phyloP scores from a whole-genome alignment of 2,888 invertebrate species.

The Gibbula magus region DNA sequence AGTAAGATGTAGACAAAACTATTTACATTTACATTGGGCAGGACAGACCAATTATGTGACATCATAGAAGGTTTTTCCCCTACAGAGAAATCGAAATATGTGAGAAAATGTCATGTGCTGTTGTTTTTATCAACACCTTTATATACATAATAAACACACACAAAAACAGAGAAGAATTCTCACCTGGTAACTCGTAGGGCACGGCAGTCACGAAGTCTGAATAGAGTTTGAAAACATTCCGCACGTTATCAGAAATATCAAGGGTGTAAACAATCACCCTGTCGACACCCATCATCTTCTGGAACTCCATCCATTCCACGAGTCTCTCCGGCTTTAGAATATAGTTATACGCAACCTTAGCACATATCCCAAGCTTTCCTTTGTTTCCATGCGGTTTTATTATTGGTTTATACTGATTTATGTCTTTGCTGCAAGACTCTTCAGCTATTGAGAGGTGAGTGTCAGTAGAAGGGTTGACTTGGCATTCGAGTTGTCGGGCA shows the following conservation, averaged over 20 bases:
- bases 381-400: background rate
- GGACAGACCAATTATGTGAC: no score
- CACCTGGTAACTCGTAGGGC: slow-evolving; percentile 26
- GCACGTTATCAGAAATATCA: background rate
- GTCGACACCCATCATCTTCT: slow-evolving; percentile 28
- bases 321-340: background rate
- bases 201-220: slow-evolving; percentile 1
- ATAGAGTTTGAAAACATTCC: slow-evolving; percentile 20
- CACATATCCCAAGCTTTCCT: slow-evolving; percentile 23
- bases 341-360: slow-evolving; percentile 22
- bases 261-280: slow-evolving; percentile 22
- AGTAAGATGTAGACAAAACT: no score
- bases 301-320: slow-evolving; percentile 34
- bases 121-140: no score
- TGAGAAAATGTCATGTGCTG: no score
- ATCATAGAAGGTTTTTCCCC: no score
- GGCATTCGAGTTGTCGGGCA: background rate
- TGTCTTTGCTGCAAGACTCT: background rate
- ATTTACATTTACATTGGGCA: no score
- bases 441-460: background rate
- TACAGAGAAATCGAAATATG: no score
- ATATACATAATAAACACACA: no score
- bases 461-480: background rate
- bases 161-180: background rate
- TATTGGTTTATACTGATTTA: background rate